A percentile compares a stretch with the other conserved stretches of the same genome.
These are phyloP conservation scores for Drosophila orena DNA, from an alignment of 1,140 invertebrate species.

Conservation along the genomic window DNA sequence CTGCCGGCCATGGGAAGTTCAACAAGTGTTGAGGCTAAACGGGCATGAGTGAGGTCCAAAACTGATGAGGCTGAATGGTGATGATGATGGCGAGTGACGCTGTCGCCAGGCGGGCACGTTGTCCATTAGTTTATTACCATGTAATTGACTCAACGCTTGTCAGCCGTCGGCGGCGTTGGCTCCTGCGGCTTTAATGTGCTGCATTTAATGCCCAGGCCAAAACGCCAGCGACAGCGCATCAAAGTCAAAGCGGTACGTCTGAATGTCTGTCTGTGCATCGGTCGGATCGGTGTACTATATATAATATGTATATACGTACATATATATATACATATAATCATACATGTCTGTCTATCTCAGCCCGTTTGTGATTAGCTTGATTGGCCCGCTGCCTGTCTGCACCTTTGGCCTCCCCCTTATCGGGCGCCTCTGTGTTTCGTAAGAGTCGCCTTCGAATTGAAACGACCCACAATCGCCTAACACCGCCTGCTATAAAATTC, in stretches of 20 bases:
- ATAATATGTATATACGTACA: background rate
- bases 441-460: constrained; percentile 36
- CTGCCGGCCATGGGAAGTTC: constrained; percentile 57
- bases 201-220: constrained; percentile 69
- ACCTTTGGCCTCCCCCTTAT: constrained; percentile 64
- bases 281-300: constrained; percentile 8
- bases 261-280: constrained; percentile 16
- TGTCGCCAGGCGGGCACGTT: constrained; percentile 46
- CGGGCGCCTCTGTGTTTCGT: constrained; percentile 53
- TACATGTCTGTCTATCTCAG: constrained; percentile 1
- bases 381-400: constrained; percentile 53
- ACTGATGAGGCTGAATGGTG: constrained; percentile 38
- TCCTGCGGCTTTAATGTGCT: constrained; percentile 79
- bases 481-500: constrained; percentile 75
- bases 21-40: constrained; percentile 71
- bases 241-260: constrained; percentile 70
- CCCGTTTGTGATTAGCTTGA: constrained; percentile 63
- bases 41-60: constrained; percentile 54
- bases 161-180: constrained; percentile 48
- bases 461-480: constrained; percentile 50
- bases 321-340: background rate
- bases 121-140: constrained; percentile 81
- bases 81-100: constrained; percentile 44
- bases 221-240: constrained; percentile 65
- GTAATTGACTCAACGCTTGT: constrained; percentile 81